Base-by-base conservation (phyloP, 2,888 invertebrate species). In the Bugulina stolonifera region DNA sequence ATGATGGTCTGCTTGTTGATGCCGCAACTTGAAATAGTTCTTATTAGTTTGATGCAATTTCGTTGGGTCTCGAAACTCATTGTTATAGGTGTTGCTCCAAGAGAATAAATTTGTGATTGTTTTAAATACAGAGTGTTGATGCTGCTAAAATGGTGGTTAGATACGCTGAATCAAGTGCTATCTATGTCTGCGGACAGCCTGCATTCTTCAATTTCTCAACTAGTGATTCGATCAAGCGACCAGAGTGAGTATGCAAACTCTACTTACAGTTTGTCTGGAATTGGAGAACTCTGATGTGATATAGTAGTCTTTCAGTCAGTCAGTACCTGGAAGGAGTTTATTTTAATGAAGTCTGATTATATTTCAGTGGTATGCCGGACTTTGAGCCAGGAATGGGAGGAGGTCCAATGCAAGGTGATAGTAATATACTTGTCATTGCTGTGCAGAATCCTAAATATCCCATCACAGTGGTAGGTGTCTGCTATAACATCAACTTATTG, bases 391-490 rank as follows among this genome's bases (percentile, higher is more conserved):
- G 64, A 64, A 64, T 64, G 64, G 55, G 55, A 5, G 5, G 5
- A 3, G 55, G 64, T 14, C 64, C 64, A 64, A 76, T 80, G 71
- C 82, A 81, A 73, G 75, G 77, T 55, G 91, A 92, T 77, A 98
- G 98, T 88, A 94, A 96, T 87, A 93, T 99, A 80, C 88, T 99
- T 81, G 90, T 98, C 79, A 94, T 97, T 88, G 97, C 97, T 83
- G 92, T 99, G 86, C 91, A 96, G 86, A 98, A 98, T 87, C 96
- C 97, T 75, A 93, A 95, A 85, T 99, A 98, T 87, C 97, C 98
- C 75, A 97, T 99, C 86, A 97, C 96, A 87, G 97, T 97, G 90
- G 96, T 97, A 87, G 93, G 95, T 92, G 29, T 32, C n/a, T n/a
- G n/a, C n/a, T n/a, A n/a, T n/a, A n/a, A n/a, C n/a, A 14, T 14